These are phyloP conservation scores for Pelvicachromis taeniatus DNA, from an alignment of 2,113 vertebrate genomes.

Conservation along the genomic window DNA sequence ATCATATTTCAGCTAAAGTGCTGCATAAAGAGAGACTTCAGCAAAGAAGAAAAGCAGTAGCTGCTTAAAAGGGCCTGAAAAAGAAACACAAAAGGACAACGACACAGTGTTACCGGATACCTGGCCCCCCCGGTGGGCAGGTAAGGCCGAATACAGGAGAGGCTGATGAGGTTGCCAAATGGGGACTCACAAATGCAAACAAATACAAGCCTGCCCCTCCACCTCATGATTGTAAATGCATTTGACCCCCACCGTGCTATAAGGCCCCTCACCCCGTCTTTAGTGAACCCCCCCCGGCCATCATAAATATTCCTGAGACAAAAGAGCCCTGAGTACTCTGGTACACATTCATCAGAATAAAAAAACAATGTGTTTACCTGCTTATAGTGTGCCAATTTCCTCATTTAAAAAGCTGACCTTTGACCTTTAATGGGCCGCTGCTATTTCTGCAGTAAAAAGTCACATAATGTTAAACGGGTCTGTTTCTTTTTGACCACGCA, in stretches of 20 bases:
- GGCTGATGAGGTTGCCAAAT: neutral
- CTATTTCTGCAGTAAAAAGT: neutral
- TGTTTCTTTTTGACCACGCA: neutral
- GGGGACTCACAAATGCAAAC: neutral
- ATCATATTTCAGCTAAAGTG: neutral
- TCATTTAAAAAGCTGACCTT: neutral
- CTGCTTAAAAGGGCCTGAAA: neutral
- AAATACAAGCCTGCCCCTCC: neutral
- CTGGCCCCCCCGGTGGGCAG: neutral
- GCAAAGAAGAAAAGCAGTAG: constrained; percentile 2
- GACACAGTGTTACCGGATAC: neutral
- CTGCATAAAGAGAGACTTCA: neutral
- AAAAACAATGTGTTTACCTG: neutral
- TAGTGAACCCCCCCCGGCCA: neutral
- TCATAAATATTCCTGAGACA: neutral
- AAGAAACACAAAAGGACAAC: neutral
- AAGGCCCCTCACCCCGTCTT: neutral
- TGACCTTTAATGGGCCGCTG: neutral
- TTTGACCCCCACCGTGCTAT: neutral
- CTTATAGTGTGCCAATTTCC: neutral
- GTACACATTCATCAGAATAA: neutral
- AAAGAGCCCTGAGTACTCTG: neutral
- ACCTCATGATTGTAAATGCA: neutral
- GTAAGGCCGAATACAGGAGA: neutral
- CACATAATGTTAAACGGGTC: too few relatives aligned